phyloP scores from a whole-genome alignment of 2,113 vertebrate genomes.

The Sphyrna mokarran region DNA sequence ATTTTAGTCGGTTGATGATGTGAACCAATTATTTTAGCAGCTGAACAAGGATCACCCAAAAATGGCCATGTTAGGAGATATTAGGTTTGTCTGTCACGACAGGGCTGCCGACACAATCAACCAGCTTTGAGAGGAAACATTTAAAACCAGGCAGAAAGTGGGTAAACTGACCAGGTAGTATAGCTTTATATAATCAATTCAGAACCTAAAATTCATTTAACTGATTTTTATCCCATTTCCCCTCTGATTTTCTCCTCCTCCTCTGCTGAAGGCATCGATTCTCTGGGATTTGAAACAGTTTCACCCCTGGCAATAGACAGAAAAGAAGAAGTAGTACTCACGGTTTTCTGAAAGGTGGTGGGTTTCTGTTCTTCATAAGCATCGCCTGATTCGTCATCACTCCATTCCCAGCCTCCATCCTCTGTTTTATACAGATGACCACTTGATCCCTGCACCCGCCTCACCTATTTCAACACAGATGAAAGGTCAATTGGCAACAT shows the following conservation, averaged over 20 bases:
- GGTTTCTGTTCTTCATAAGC: conserved; percentile 87
- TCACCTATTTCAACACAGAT: conserved; percentile 62
- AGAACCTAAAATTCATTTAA: no score
- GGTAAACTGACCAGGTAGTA: no score
- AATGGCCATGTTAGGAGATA: not conserved
- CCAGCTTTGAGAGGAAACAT: no score
- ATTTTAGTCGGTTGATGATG: not conserved
- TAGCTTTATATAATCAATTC: no score
- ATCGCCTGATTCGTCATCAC: conserved; percentile 92
- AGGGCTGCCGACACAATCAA: no score
- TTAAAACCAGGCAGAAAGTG: no score
- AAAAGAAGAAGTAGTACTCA: conserved; percentile 46
- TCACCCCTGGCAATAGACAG: not conserved
- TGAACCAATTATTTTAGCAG: not conserved
- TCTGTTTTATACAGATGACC: conserved; percentile 96
- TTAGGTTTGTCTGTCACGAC: not conserved
- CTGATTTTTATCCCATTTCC: no score
- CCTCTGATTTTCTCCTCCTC: no score
- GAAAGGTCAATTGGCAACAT: not conserved
- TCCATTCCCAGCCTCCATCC: conserved; percentile 98
- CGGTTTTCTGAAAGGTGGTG: conserved; percentile 85
- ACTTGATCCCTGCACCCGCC: conserved; percentile 89
- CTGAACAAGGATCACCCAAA: not conserved
- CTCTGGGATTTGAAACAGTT: no score
- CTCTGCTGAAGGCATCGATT: no score